Evolutionary conservation across 1,140 invertebrate species (phyloP).

Genomic region (Mizuhopecten yessoensis): DNA sequence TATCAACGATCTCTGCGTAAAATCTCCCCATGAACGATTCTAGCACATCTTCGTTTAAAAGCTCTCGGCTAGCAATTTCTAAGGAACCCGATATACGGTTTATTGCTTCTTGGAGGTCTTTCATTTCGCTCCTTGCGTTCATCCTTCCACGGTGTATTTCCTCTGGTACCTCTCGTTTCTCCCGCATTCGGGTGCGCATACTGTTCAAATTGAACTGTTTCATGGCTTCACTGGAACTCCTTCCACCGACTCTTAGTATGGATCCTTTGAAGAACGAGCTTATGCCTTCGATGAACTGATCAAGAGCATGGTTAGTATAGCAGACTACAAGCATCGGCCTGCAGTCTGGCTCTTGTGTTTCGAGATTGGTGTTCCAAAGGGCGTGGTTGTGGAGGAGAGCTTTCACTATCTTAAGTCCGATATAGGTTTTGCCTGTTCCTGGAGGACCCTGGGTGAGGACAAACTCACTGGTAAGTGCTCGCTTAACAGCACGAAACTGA

Average conservation of each 20-base stretch:
- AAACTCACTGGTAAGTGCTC: constrained; percentile 84
- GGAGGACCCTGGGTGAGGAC: constrained; percentile 89
- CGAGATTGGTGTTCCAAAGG: constrained; percentile 67
- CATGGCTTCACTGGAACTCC: constrained; percentile 85
- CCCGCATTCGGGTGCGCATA: constrained; percentile 51
- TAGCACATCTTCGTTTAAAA: constrained; percentile 68
- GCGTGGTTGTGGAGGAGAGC: constrained; percentile 78
- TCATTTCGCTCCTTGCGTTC: constrained; percentile 43
- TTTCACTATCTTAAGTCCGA: constrained; percentile 82
- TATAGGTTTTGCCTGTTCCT: constrained; percentile 82
- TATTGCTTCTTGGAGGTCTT: constrained; percentile 44
- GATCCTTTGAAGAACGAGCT: constrained; percentile 67
- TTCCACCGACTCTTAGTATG: constrained; percentile 89
- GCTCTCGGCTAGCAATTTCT: constrained; percentile 66
- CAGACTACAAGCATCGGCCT: constrained; percentile 90
- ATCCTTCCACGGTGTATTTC: constrained; percentile 52
- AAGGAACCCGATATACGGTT: constrained; percentile 63
- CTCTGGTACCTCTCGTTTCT: constrained; percentile 6
- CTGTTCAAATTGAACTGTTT: constrained; percentile 66
- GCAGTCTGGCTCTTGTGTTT: constrained; percentile 44
- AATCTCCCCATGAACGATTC: constrained; percentile 64
- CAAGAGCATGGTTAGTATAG: constrained; percentile 94
- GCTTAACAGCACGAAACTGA: constrained; percentile 83
- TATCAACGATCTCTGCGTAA: constrained; percentile 45
- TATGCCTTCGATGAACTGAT: constrained; percentile 92